phyloP scores from a whole-genome alignment of 2,888 invertebrate genomes.

The Germaria angustata region DNA sequence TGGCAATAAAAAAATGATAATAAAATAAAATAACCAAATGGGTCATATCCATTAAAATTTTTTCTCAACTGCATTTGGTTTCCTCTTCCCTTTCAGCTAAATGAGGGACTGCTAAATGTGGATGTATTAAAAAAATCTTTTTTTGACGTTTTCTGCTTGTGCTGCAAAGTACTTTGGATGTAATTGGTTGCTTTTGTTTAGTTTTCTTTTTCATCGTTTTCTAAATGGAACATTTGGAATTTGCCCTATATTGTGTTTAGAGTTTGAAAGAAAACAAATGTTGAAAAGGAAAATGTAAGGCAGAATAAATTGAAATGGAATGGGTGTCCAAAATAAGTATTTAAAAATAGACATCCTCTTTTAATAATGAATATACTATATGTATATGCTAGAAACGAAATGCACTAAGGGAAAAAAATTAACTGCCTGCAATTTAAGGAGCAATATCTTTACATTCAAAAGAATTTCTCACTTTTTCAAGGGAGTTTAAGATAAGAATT shows the following conservation, averaged over 20 bases:
- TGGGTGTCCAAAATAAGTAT: not conserved
- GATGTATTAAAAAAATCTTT: no score
- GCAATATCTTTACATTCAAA: no score
- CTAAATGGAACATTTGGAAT: conserved; percentile 24
- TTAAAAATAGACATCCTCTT: no score
- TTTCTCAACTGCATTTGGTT: not conserved
- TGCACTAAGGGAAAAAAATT: no score
- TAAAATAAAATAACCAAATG: not conserved
- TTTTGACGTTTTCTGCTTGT: not conserved
- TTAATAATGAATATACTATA: no score
- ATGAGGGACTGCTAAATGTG: not conserved
- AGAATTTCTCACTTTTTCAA: no score
- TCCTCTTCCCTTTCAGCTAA: not conserved
- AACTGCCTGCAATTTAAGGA: no score
- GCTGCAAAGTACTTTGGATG: not conserved
- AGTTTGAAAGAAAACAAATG: conserved; percentile 37
- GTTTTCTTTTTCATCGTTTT: not conserved
- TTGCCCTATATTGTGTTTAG: conserved; percentile 44
- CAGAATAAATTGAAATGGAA: not conserved
- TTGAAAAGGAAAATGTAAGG: not conserved
- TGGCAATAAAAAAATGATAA: no score
- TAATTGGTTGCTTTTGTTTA: conserved; percentile 12
- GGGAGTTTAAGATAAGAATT: no score
- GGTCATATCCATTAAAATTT: conserved; percentile 22
- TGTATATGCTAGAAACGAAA: no score